Evolutionary conservation across 2,888 invertebrate genomes (phyloP).

Genomic region (Timandra comae): DNA sequence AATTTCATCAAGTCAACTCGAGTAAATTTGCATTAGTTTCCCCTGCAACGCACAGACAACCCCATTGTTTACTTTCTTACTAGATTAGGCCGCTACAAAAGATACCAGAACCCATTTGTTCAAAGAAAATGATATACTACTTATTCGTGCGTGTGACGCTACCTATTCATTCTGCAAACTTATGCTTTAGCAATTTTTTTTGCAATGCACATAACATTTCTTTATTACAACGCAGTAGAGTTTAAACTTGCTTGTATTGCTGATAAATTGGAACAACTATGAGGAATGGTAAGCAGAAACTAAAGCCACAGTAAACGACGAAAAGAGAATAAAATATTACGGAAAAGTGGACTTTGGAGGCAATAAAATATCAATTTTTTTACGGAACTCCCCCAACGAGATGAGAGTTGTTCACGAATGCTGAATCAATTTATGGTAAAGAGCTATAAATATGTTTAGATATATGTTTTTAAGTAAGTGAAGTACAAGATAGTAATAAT

Average conservation of each 20-base stretch:
- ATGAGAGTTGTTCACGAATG: slow-evolving; percentile 36
- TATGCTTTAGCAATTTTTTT: slow-evolving; percentile 16
- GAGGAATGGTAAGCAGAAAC: slow-evolving; percentile 25
- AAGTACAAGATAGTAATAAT: no score
- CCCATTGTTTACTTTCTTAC: slow-evolving; percentile 59
- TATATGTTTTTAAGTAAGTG: no score
- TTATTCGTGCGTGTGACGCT: slow-evolving; percentile 65
- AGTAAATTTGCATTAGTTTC: no score
- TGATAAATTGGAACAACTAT: slow-evolving; percentile 4
- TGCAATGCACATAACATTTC: slow-evolving; percentile 7
- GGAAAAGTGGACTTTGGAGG: slow-evolving; percentile 62
- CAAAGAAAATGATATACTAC: slow-evolving; percentile 69
- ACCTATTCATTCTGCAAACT: slow-evolving; percentile 37
- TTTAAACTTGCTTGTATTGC: slow-evolving; percentile 11
- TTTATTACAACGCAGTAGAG: slow-evolving; percentile 25
- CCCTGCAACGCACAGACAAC: slow-evolving; percentile 20
- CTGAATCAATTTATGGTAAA: slow-evolving; percentile 9
- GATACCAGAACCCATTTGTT: slow-evolving; percentile 61
- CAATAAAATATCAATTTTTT: slow-evolving; percentile 76
- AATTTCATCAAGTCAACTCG: no score
- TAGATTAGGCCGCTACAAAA: slow-evolving; percentile 63
- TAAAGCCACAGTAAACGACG: slow-evolving; percentile 43
- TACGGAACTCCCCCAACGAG: slow-evolving; percentile 39
- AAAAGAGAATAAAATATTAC: slow-evolving; percentile 67
- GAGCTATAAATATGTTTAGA: neutral